phyloP scores from a whole-genome alignment of 2,888 invertebrate genomes.

The Eutolmus rufibarbis region DNA sequence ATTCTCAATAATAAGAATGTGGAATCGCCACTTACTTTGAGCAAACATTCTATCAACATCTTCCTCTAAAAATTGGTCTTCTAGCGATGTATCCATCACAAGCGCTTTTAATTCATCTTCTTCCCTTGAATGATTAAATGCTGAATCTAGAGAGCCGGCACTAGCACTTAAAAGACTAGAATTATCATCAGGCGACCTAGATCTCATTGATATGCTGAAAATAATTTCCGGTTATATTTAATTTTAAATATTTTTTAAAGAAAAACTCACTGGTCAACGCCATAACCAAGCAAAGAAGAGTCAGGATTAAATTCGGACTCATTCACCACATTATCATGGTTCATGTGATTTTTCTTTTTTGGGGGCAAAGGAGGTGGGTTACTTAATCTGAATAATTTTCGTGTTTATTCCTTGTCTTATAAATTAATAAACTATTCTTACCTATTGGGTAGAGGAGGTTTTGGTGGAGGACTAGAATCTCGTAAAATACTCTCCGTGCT shows the following conservation, averaged over 20 bases:
- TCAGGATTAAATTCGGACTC: constrained; percentile 61
- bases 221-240: neutral
- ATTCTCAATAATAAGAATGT: neutral
- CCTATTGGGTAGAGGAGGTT: constrained; percentile 87
- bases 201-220: constrained; percentile 72
- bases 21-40: constrained; percentile 55
- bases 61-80: constrained; percentile 54
- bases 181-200: constrained; percentile 76
- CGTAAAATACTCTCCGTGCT: constrained; percentile 82
- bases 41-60: constrained; percentile 56
- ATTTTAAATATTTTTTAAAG: neutral
- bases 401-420: neutral
- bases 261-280: constrained; percentile 66
- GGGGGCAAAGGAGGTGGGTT: constrained; percentile 83
- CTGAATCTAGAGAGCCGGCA: constrained; percentile 85
- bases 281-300: constrained; percentile 71
- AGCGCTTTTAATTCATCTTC: constrained; percentile 76
- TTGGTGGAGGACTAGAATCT: constrained; percentile 81
- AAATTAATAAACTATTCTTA: constrained; percentile 55
- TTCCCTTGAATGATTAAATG: constrained; percentile 85
- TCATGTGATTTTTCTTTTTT: constrained; percentile 68
- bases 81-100: constrained; percentile 63
- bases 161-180: constrained; percentile 73
- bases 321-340: constrained; percentile 61
- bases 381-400: constrained; percentile 50